Conservation (phyloP, 2,113 vertebrate species). For the Hystrix brachyura region DNA sequence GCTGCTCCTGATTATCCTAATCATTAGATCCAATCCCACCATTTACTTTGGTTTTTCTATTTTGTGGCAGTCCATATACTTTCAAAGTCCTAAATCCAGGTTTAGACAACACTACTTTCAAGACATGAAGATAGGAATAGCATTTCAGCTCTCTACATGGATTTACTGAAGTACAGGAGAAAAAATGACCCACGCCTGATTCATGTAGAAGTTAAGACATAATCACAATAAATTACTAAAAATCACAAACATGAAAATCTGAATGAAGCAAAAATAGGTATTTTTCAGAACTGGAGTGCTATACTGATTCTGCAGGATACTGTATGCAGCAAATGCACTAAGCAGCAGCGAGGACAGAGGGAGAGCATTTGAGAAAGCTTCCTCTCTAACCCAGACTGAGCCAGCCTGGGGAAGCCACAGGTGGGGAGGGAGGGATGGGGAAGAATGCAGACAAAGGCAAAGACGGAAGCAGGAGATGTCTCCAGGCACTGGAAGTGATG, state of each 20-base stretch:
- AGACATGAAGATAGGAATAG: not conserved
- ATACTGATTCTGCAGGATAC: not conserved
- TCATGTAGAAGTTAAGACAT: not conserved
- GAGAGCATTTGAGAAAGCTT: not conserved
- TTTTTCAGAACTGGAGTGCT: not conserved
- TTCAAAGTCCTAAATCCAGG: not conserved
- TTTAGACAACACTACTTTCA: not conserved
- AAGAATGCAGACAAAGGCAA: not conserved
- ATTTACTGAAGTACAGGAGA: not conserved
- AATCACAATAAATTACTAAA: not conserved
- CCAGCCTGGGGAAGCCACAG: not conserved
- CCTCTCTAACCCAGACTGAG: not conserved
- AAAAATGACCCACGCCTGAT: not conserved
- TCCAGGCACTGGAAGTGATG: not conserved
- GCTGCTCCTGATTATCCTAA: not conserved
- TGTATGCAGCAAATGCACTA: not conserved
- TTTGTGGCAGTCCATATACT: not conserved
- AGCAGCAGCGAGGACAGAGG: not conserved
- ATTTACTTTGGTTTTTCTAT: not conserved
- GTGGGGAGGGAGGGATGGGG: not conserved
- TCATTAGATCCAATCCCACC: not conserved
- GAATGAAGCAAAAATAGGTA: not conserved
- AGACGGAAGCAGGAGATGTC: not conserved
- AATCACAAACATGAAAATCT: slow-evolving; percentile 37
- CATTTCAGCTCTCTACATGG: not conserved